Conservation (phyloP, 2,797 vertebrate genomes). For the Echiichthys vipera region DNA sequence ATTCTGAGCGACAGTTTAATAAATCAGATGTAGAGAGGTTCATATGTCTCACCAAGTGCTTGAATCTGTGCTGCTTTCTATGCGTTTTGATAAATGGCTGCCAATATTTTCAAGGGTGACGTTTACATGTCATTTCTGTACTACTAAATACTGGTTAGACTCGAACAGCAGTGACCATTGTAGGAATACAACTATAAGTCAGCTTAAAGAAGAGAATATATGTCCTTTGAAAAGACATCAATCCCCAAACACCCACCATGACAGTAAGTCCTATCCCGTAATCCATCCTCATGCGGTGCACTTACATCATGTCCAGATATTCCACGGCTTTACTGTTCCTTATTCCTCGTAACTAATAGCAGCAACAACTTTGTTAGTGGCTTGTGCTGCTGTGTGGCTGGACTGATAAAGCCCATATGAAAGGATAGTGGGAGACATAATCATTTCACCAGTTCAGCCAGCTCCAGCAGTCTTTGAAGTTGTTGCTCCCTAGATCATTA, state of each 20-base stretch:
- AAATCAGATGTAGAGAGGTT: slow-evolving; percentile 64
- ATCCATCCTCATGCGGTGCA: slow-evolving; percentile 58
- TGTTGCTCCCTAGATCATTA: slow-evolving; percentile 67
- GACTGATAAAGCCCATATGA: slow-evolving; percentile 72
- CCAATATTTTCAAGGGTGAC: slow-evolving; percentile 62
- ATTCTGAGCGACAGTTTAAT: slow-evolving; percentile 61
- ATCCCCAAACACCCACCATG: slow-evolving; percentile 68
- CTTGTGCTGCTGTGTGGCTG: slow-evolving; percentile 57
- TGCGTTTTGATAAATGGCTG: slow-evolving; percentile 60
- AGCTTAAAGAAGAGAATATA: slow-evolving; percentile 62
- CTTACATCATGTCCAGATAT: slow-evolving; percentile 67
- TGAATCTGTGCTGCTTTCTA: slow-evolving; percentile 48
- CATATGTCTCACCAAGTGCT: slow-evolving; percentile 51
- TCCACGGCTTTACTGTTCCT: slow-evolving; percentile 64
- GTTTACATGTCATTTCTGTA: slow-evolving; percentile 66
- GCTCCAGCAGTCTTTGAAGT: slow-evolving; percentile 69
- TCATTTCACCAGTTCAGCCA: slow-evolving; percentile 71
- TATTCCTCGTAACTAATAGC: slow-evolving; percentile 82
- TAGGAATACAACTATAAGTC: slow-evolving; percentile 55
- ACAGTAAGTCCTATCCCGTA: slow-evolving; percentile 65
- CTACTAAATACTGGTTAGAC: slow-evolving; percentile 50
- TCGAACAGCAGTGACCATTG: slow-evolving; percentile 40
- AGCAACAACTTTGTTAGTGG: slow-evolving; percentile 70
- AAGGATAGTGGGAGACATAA: slow-evolving; percentile 70
- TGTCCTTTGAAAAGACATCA: slow-evolving; percentile 71